phyloP scores from a whole-genome alignment of 2,797 vertebrate species.

The Ceryle rudis region DNA sequence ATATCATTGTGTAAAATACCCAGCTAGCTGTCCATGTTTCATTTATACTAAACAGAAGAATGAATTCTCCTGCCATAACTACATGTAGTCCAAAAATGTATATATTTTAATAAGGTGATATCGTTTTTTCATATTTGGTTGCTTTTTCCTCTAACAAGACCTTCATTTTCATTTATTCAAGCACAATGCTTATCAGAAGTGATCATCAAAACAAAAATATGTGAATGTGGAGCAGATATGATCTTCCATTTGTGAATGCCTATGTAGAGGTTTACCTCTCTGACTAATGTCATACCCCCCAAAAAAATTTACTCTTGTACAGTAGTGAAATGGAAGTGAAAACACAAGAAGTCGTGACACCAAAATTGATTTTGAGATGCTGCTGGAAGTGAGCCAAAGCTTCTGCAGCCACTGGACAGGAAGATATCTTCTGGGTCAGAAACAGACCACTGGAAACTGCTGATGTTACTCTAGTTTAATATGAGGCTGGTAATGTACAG shows the following conservation, averaged over 20 bases:
- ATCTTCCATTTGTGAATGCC: background rate
- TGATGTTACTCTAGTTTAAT: background rate
- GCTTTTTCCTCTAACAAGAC: background rate
- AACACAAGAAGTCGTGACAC: background rate
- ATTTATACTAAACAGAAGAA: slow-evolving; percentile 24
- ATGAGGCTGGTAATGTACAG: background rate
- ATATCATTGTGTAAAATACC: slow-evolving; percentile 25
- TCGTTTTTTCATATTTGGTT: slow-evolving; percentile 24
- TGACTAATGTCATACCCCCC: background rate
- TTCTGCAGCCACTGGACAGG: background rate
- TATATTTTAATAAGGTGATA: slow-evolving; percentile 11
- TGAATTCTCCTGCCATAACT: background rate
- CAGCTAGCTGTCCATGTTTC: slow-evolving; percentile 20
- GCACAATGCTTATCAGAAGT: background rate
- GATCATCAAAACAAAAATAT: background rate
- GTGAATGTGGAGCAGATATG: background rate
- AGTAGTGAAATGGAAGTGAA: background rate
- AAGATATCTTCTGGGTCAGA: background rate
- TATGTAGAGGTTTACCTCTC: background rate
- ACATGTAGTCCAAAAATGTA: background rate
- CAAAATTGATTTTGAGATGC: background rate
- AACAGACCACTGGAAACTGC: background rate
- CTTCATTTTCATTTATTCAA: background rate
- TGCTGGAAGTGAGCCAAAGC: background rate
- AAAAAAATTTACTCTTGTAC: background rate